Conservation (phyloP, 2,888 invertebrate species). For the Cepaea hortensis region DNA sequence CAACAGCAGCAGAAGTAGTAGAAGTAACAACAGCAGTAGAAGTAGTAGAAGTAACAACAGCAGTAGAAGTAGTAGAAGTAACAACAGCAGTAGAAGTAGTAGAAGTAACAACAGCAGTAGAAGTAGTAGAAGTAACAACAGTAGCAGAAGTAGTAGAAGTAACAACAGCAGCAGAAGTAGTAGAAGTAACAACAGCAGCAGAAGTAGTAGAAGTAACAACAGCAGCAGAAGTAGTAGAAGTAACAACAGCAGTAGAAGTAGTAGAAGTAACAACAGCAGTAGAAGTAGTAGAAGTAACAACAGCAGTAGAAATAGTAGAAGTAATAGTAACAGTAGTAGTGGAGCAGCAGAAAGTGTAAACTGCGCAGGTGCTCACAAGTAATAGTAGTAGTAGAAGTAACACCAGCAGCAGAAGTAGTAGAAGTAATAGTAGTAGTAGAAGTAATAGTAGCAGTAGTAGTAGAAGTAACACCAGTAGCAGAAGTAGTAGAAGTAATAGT, state of each 20-base stretch:
- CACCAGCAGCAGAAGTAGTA: no score
- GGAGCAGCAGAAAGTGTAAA: no score
- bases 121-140: slow-evolving; percentile 2
- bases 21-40: not conserved
- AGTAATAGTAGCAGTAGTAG: no score
- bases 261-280: slow-evolving; percentile 21
- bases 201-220: slow-evolving; percentile 8
- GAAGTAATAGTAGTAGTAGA: no score
- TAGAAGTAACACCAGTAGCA: no score
- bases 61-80: slow-evolving; percentile 15
- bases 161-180: not conserved
- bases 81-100: slow-evolving; percentile 18
- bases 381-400: no score
- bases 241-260: slow-evolving; percentile 11
- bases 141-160: not conserved
- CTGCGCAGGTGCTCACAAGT: no score
- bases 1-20: not conserved
- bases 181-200: not conserved
- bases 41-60: slow-evolving; percentile 24
- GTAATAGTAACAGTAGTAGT: not conserved
- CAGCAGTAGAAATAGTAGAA: slow-evolving; percentile 19
- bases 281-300: slow-evolving; percentile 26
- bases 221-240: no score
- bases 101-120: slow-evolving; percentile 21
- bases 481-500: no score